Conservation (phyloP, 2,797 vertebrate genomes). For the Onychomys torridus region DNA sequence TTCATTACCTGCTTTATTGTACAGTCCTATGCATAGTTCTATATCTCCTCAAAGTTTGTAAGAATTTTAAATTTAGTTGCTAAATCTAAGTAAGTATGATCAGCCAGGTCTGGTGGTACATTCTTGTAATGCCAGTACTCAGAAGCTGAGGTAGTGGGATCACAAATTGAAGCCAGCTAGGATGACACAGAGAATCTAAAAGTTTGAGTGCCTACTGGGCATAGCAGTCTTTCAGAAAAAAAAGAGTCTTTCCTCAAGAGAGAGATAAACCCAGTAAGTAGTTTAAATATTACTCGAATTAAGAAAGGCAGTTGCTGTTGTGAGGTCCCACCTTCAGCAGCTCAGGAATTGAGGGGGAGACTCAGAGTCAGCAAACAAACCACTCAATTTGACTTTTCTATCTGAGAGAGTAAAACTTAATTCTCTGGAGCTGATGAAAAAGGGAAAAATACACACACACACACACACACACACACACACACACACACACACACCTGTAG, state of each 20-base stretch:
- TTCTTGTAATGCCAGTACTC: not conserved
- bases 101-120: not conserved
- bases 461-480: not conserved
- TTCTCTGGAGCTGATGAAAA: not conserved
- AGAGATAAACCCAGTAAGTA: not conserved
- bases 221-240: not conserved
- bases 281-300: constrained; percentile 9
- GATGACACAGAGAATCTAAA: not conserved
- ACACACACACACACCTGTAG: not conserved
- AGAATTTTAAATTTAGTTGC: constrained; percentile 45
- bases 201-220: not conserved
- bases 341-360: not conserved
- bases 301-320: not conserved
- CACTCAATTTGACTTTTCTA: not conserved
- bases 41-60: not conserved
- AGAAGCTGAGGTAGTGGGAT: not conserved
- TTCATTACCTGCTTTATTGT: constrained; percentile 15
- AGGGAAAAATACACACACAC: no score
- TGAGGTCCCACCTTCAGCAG: not conserved
- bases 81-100: not conserved
- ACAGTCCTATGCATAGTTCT: constrained; percentile 5
- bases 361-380: not conserved
- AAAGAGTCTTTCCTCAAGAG: not conserved
- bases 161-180: not conserved
- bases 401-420: not conserved